Evolutionary conservation across 2,888 invertebrate genomes (phyloP), one percentile per base, ranked within the genome.

Genomic region (Alloscopus bannaensis): DNA sequence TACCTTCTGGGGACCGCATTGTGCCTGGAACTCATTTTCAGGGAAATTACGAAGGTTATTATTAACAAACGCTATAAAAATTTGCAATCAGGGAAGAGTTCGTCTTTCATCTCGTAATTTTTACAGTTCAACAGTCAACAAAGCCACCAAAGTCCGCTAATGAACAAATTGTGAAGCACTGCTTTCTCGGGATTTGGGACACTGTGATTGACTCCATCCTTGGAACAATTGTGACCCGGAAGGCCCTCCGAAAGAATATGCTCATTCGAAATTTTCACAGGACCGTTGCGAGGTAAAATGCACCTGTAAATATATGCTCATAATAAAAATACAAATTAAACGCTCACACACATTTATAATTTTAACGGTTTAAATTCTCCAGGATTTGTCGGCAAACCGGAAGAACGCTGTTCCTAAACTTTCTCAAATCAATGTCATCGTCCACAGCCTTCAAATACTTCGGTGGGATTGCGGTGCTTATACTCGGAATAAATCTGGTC

Each of bases 171-270:
- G 1, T 60, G 2, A 40, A 31, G 16, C 40, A 40, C 8, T 64
- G 64, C 31, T 64, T 64, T 45, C 64, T 64, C 13, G 64, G 42
- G 8, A 18, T 64, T 1, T 64, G 64, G 64, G 64, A 64, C 18
- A 45, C 42, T 3, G 16, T 24, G 2, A 2, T 64, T 1, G 24
- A 31, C 16, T 29, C 8, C 18, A 18, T 24, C 13, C 6, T 64
- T 8, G 42, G 22, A 45, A 45, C 45, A 2, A n/a, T 13, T 64
- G 3, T 42, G 64, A 42, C 1, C 45, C n/a, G n/a, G n/a, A 3
- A 42, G 22, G 4, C 26, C 64, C 1, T 26, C 40, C 1, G 26
- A 24, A 64, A 40, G n/a, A 64, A 31, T 26, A 13, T 22, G 1
- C 18, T 45, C 24, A 6, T 20, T 8, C 22, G 26, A 11, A 64